Base-by-base conservation (phyloP, 2,888 invertebrate genomes). In the Drosophila mulleri region DNA sequence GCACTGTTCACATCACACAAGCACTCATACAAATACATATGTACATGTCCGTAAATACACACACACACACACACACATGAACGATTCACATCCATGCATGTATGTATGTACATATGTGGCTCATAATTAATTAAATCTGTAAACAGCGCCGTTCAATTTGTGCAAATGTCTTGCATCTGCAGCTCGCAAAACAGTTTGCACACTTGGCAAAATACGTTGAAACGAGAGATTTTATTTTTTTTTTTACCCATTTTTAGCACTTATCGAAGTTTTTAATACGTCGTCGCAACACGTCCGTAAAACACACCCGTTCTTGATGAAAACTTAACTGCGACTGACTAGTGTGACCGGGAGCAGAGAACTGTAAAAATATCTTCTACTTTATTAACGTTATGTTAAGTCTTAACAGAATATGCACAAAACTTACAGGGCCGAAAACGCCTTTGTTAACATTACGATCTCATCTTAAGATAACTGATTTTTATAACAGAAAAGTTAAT, bases 211-310 rank as follows among this genome's bases (percentile, higher is more conserved):
- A 64, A 47, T 56, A 54, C 9, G 44, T 44, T 64, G 39, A 64
- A 60, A 50, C 59, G 45, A 67, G 29, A 56, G 64, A 59, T 62
- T 70, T 62, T 79, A 59, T 26, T 0, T 29, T 59, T 47, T 47
- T 47, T 47, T 70, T 77, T 77, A 77, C 80, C 80, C 77, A 77
- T 79, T 80, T 72, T 79, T 64, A 77, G 71, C 77, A 77, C 71
- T 79, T 75, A 79, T 80, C 77, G 77, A 75, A 65, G 76, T 74
- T 71, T 77, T 65, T 71, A 67, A 77, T 77, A 77, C 80, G 77
- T 79, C 66, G 50, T 79, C 77, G 59, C 66, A 59, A 75, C 52
- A 77, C 77, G 67, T 77, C 75, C 75, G 71, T 61, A 80, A 71
- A 75, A 72, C 67, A 44, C 62, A 20, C 48, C 80, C 78, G 72